Percentiles rank a stretch among this genome's conserved stretches.
These are phyloP conservation scores for Myathropa florea DNA, from an alignment of 2,888 invertebrate species.

Conservation along the genomic window DNA sequence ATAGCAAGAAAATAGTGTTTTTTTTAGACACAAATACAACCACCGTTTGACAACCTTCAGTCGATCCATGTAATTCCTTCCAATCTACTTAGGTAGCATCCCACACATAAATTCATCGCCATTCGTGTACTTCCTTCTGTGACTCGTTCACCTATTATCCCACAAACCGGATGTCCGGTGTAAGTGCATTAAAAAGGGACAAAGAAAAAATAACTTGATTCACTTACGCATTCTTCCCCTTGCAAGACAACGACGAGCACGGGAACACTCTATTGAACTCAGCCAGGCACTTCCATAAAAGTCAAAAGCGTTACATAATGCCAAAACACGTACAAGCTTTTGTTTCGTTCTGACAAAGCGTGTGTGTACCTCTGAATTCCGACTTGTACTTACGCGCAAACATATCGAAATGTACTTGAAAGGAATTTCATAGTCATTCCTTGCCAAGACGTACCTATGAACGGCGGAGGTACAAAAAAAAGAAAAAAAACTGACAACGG, in stretches of 20 bases:
- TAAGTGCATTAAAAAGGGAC: conserved; percentile 13
- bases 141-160: neutral
- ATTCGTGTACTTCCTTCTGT: conserved; percentile 5
- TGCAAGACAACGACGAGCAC: conserved; percentile 8
- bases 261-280: neutral
- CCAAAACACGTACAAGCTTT: conserved; percentile 52
- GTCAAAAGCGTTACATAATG: conserved; percentile 35
- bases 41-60: neutral
- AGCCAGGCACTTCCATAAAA: neutral
- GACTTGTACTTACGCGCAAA: conserved; percentile 10
- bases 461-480: neutral
- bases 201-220: conserved; percentile 48
- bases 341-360: conserved; percentile 23
- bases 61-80: too few species aligned
- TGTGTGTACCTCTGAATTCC: conserved; percentile 21
- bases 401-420: conserved; percentile 31
- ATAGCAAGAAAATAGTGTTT: neutral
- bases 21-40: too few species aligned
- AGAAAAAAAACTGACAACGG: neutral
- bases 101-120: neutral
- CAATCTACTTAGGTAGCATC: neutral
- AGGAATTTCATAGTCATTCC: conserved; percentile 47
- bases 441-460: neutral
- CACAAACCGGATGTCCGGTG: conserved; percentile 66
- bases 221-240: conserved; percentile 57